Evolutionary conservation across 2,797 vertebrate species (phyloP), one percentile per base, ranked within the genome.

Genomic region (Anas bernieri): DNA sequence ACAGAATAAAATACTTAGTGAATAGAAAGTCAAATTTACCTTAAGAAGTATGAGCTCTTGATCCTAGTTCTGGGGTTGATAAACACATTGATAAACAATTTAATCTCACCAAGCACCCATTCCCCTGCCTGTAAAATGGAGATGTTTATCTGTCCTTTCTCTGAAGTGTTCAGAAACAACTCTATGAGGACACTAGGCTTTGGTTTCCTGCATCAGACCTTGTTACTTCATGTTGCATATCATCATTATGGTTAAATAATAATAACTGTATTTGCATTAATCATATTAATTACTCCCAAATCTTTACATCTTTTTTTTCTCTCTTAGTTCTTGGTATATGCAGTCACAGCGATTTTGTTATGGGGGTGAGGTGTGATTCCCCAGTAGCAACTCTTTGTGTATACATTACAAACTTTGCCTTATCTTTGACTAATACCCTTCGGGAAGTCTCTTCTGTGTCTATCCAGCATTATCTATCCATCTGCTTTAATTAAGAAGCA

Each of bases 341-440:
- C 33, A 58, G 12, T 28, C 50, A 66, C n/a, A 17, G 28, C 6
- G 41, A 50, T 48, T 72, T 74, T 73, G 8, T 33, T 43, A 39
- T 33, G 23, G 52, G 26, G 0, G 2, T 61, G 18, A 17, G 8
- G 2, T 2, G 2, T 43, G 33, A 39, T 72, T 68, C 33, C 37
- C 26, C 35, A 21, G 0, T 26, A 59, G 17, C 45, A 80, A 6
- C 12, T 41, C 10, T 39, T 82, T 15, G 8, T 0, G 0, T 54
- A 10, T 58, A 28, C 4, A 3, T 7, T 28, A 16, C 79, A 82
- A 84, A 17, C 23, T 74, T 68, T 33, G 33, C 18, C 11, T 75
- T 70, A 2, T 15, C 55, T 88, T 56, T 68, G 39, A 30, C 8
- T 76, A 43, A 46, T 31, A 39, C 11, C 25, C 20, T 75, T 66